Evolutionary conservation across 2,888 invertebrate species (phyloP).

Genomic region (Aplocera efformata): DNA sequence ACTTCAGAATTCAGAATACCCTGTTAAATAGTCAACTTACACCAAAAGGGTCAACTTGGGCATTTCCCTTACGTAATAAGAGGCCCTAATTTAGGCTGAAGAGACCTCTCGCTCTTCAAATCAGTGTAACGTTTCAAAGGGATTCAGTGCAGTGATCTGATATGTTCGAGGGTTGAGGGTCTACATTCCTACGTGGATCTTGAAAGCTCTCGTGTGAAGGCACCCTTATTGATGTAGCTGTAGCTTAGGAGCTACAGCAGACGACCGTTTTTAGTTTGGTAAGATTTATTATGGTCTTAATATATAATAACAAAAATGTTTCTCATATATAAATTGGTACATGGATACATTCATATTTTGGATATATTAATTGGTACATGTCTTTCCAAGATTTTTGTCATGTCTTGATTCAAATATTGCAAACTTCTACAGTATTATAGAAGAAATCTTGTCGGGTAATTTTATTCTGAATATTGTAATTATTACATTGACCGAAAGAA

Average conservation of each 20-base stretch:
- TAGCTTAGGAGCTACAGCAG: too few species aligned
- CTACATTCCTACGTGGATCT: slow-evolving; percentile 14
- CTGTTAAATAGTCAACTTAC: slow-evolving; percentile 26
- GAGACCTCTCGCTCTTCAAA: slow-evolving; percentile 64
- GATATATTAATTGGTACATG: too few species aligned
- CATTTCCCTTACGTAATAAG: slow-evolving; percentile 39
- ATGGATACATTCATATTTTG: too few species aligned
- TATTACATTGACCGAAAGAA: not conserved
- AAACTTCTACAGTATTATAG: too few species aligned
- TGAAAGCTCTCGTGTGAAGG: slow-evolving; percentile 11
- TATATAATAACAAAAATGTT: too few species aligned
- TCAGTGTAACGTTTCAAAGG: slow-evolving; percentile 64
- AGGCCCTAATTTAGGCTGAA: slow-evolving; percentile 43
- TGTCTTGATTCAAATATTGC: too few species aligned
- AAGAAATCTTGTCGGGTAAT: too few species aligned
- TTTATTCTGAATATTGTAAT: not conserved
- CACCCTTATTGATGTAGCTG: not conserved
- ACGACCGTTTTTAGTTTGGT: not conserved
- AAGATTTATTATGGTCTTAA: too few species aligned
- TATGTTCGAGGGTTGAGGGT: slow-evolving; percentile 31
- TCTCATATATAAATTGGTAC: too few species aligned
- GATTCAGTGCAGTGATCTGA: slow-evolving; percentile 45
- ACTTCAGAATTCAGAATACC: slow-evolving; percentile 19
- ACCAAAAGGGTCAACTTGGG: slow-evolving; percentile 31
- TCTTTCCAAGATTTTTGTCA: too few species aligned